These are phyloP conservation scores for Boloria selene DNA, from an alignment of 2,888 invertebrate genomes.

Conservation along the genomic window DNA sequence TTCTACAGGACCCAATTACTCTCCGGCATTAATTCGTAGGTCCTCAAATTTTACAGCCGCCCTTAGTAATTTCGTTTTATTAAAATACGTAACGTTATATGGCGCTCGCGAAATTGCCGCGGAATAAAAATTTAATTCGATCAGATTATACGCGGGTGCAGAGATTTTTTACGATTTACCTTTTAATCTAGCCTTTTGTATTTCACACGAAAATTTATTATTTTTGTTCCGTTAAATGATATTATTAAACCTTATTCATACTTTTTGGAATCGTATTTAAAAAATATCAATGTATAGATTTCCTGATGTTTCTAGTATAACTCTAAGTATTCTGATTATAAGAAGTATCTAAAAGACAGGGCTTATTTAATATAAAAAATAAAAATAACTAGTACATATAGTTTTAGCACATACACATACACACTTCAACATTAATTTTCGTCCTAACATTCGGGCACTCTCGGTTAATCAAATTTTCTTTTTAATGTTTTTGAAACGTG, in stretches of 20 bases:
- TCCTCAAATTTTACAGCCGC: constrained; percentile 73
- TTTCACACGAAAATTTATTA: neutral
- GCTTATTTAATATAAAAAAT: too few species aligned
- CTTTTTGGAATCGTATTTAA: neutral
- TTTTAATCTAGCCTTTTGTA: constrained; percentile 24
- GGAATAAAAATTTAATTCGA: constrained; percentile 58
- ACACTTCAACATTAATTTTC: too few species aligned
- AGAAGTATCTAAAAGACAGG: too few species aligned
- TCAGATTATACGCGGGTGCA: constrained; percentile 18
- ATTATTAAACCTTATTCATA: neutral
- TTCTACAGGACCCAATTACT: constrained; percentile 65
- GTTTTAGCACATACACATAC: too few species aligned
- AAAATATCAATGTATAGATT: too few species aligned
- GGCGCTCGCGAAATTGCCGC: constrained; percentile 54
- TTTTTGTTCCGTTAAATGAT: neutral
- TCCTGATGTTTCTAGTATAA: too few species aligned
- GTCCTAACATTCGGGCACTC: too few species aligned
- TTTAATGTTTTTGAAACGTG: too few species aligned
- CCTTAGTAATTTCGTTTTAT: constrained; percentile 73
- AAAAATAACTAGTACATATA: too few species aligned
- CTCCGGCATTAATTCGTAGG: constrained; percentile 65
- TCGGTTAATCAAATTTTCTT: too few species aligned
- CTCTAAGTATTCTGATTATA: too few species aligned
- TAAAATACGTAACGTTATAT: constrained; percentile 71
- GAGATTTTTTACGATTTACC: constrained; percentile 23